phyloP scores from a whole-genome alignment of 2,888 invertebrate species.

The Imbricaverruca yamaguchii region DNA sequence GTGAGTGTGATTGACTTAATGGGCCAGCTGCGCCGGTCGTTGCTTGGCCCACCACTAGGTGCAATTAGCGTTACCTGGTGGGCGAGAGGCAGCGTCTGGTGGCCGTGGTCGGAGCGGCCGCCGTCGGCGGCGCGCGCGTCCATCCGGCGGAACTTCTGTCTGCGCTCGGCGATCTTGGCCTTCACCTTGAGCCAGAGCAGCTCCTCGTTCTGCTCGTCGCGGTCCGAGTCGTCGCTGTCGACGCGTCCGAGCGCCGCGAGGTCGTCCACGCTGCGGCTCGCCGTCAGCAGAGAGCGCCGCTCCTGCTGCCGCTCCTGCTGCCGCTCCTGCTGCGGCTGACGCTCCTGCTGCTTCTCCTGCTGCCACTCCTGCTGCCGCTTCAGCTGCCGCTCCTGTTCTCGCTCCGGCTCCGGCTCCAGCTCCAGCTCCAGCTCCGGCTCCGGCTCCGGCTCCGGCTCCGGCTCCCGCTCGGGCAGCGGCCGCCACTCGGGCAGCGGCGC shows the following conservation, averaged over 20 bases:
- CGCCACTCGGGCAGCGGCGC: background rate
- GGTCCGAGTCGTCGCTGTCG: slow-evolving; percentile 2
- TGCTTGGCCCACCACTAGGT: too few species aligned
- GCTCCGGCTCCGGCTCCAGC: too few species aligned
- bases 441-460: background rate
- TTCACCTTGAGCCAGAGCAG: slow-evolving; percentile 20
- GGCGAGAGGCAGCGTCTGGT: too few species aligned
- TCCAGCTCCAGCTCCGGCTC: background rate
- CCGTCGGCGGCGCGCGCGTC: background rate
- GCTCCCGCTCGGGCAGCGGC: background rate
- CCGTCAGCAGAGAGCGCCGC: background rate
- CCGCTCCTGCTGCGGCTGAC: background rate
- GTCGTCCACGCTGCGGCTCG: slow-evolving; percentile 1
- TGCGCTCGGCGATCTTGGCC: slow-evolving; percentile 18
- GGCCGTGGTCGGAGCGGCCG: too few species aligned
- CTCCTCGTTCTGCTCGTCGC: slow-evolving; percentile 18
- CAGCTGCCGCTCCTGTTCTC: too few species aligned
- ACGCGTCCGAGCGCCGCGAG: background rate
- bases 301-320: background rate
- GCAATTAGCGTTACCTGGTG: too few species aligned
- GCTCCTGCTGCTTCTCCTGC: too few species aligned
- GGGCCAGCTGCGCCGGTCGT: too few species aligned
- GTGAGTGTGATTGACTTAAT: too few species aligned
- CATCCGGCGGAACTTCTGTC: background rate
- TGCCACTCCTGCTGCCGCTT: too few species aligned